phyloP scores from a whole-genome alignment of 64 coral and sea anemone genomes.

The Montipora cactus region DNA sequence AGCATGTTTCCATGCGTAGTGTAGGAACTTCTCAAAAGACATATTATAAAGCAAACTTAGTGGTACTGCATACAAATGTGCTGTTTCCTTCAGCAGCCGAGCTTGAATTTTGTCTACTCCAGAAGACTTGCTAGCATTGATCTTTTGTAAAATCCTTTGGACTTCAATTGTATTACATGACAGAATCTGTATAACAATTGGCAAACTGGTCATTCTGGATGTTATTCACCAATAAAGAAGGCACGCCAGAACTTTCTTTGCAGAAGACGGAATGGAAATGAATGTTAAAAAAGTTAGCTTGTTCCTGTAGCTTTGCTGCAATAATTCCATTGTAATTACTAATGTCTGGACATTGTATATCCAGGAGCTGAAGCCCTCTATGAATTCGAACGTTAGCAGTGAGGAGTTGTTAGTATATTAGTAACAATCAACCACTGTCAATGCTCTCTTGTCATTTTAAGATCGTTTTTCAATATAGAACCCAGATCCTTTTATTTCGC shows the following conservation, averaged over 20 bases:
- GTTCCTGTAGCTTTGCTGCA: conserved; percentile 58
- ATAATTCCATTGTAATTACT: too few species aligned
- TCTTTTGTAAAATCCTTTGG: conserved; percentile 48
- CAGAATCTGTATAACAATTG: conserved; percentile 25
- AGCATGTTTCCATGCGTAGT: conserved; percentile 31
- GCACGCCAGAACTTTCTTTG: conserved; percentile 58
- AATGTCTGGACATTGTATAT: too few species aligned
- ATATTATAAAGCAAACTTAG: conserved; percentile 19
- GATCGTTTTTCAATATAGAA: too few species aligned
- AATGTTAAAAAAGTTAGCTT: conserved; percentile 48
- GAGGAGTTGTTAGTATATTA: too few species aligned
- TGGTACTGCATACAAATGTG: neutral
- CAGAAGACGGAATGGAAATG: conserved; percentile 49
- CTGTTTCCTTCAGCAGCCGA: conserved; percentile 29
- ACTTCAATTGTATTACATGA: conserved; percentile 18
- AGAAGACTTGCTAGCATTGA: conserved; percentile 42
- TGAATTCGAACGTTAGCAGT: too few species aligned
- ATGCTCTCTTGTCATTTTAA: too few species aligned
- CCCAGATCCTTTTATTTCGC: too few species aligned
- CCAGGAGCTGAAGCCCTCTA: too few species aligned
- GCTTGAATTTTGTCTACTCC: conserved; percentile 1
- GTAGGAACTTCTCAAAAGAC: conserved; percentile 36
- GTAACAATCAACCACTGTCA: too few species aligned
- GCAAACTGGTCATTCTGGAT: conserved; percentile 27
- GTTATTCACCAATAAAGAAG: neutral